Evolutionary conservation across 2,113 vertebrate genomes (phyloP), one percentile per base, ranked within the genome.

Genomic region (Sylvietta virens): DNA sequence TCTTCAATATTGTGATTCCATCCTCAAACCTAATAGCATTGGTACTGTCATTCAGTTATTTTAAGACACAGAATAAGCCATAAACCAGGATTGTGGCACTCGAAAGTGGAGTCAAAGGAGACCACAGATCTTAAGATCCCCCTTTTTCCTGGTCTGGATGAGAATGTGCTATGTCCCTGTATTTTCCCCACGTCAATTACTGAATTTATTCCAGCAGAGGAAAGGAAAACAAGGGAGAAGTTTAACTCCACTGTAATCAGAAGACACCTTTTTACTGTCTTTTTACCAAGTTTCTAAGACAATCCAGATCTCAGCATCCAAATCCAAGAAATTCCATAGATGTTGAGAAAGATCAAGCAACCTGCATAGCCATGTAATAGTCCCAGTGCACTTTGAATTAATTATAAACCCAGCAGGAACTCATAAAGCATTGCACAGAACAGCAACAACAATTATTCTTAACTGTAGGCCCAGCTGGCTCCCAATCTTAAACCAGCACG

Each of bases 381-480:
- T 93, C 74, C 40, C 65, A 76, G 48, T 76, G 20, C 39, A 60
- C 30, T 81, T 27, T 39, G 39, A 81, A 81, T 89, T 81, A 81
- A 78, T 81, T 86, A 35, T 53, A 88, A 88, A 31, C 48, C 28
- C 90, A 85, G 57, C 28, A 93, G 44, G 78, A 92, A 79, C 44
- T 73, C 30, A 4, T 53, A 86, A 94, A 30, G 14, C 40, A 65
- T 30, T 67, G 61, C 74, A 73, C 31, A 80, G 58, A 72, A 73
- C 71, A 92, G 57, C 62, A 88, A 80, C 53, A 87, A 67, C n/a
- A 90, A 94, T 95, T 90, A 86, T 58, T 94, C 84, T 90, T 92
- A 92, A 54, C 58, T 73, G 54, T 54, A 94, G 26, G 14, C 64
- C 67, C 91, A 88, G 88, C 79, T 96, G 79, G 85, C 27, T 93